Base-by-base conservation (phyloP, 2,888 invertebrate genomes). In the Isoperla grammatica region DNA sequence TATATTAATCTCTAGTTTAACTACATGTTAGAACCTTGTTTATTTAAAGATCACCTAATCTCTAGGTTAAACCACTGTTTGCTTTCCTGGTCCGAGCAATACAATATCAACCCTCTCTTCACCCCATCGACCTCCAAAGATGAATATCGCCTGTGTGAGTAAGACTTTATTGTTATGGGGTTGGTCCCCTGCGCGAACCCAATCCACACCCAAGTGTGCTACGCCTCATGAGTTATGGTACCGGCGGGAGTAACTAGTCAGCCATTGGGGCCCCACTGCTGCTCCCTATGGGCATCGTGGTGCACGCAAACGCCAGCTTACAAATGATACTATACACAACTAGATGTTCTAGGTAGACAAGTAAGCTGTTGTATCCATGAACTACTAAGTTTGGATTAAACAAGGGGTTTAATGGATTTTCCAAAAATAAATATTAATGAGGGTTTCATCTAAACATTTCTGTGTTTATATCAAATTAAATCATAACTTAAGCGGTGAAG, bases 171-270 rank as follows among this genome's bases (percentile, higher is more conserved):
- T 29, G 29, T 29, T 29, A 29, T 29, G 29, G 29, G 29, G 29
- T 29, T n/a, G n/a, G n/a, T n/a, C n/a, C 20, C 46, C 11, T 6
- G 17, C 11, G 12, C 8, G 17, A 19, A 11, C 6, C 20, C 5
- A 12, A 3, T 49, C 49, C 49, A 49, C 49, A 49, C 49, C 49
- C 49, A 29, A 49, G 23, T 48, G 48, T 17, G 48, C 29, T 3
- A n/a, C 15, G n/a, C 22, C 22, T 6, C 23, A 49, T 49, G 40
- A 57, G 19, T 39, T 57, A 57, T 57, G 39, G 49, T 13, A 9
- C 48, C 22, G 37, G n/a, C 13, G 57, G 37, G 57, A 57, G 57
- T 57, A 46, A 57, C 48, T 39, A 35, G 48, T 48, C 48, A 48
- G 57, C 48, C 29, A 57, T 39, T 39, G 49, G 49, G 35, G 3